These are phyloP conservation scores for Dasypolia templi DNA, from an alignment of 2,888 invertebrate species.

Conservation along the genomic window DNA sequence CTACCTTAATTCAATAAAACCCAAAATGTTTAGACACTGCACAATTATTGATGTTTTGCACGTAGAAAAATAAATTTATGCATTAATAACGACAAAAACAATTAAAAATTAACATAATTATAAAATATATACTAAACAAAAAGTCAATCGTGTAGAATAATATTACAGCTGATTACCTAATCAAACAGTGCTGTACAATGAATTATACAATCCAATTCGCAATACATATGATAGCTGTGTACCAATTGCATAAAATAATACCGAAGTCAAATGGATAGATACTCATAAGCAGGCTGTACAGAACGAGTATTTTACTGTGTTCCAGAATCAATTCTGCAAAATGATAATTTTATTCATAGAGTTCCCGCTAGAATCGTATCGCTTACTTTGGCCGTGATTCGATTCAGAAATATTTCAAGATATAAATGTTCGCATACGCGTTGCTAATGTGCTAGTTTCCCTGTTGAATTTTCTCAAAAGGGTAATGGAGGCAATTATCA, in stretches of 20 bases:
- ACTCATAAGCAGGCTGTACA: conserved; percentile 83
- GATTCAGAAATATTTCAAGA: conserved; percentile 86
- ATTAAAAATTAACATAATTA: conserved; percentile 15
- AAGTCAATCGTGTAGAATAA: conserved; percentile 38
- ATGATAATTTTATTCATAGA: conserved; percentile 90
- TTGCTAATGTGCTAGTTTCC: conserved; percentile 69
- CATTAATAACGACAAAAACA: neutral
- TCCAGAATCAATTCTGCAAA: conserved; percentile 89
- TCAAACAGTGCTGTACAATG: conserved; percentile 42
- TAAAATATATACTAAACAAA: conserved; percentile 26
- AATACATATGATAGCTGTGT: conserved; percentile 59
- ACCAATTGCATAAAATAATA: conserved; percentile 72
- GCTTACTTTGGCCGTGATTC: conserved; percentile 89
- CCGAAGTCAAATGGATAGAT: conserved; percentile 68
- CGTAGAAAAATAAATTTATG: neutral
- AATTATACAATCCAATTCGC: conserved; percentile 63
- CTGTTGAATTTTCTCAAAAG: conserved; percentile 63
- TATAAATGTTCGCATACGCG: conserved; percentile 75
- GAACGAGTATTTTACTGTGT: conserved; percentile 85
- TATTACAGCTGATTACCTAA: conserved; percentile 56
- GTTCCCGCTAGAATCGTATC: conserved; percentile 88
- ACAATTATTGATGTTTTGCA: neutral
- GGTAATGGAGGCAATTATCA: conserved; percentile 70
- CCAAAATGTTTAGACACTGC: neutral
- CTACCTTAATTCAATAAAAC: conserved; percentile 9